Base-by-base conservation (phyloP, 2,888 invertebrate species). In the Apeira syringaria region DNA sequence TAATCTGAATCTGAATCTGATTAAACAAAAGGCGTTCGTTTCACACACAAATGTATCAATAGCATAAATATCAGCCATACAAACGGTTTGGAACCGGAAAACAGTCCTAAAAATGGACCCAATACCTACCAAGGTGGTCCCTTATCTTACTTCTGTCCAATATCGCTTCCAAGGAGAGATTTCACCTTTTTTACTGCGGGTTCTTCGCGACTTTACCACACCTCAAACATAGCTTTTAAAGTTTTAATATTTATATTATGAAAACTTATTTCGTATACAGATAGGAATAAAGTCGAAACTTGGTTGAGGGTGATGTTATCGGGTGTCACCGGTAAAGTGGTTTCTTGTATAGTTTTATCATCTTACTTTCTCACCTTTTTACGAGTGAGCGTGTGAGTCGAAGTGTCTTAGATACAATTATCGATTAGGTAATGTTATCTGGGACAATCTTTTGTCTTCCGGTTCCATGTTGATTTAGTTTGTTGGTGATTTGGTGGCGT, bases 361-460 rank as follows among this genome's bases (percentile, higher is more conserved):
- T 74, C 70, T 76, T 82, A 81, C 86, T 89, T 87, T 88, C 88
- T 86, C 88, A 89, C 86, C 82, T 88, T 87, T 88, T 89, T 88
- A 89, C 86, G 85, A 82, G 64, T 68, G 74, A 74, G 79, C 83
- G 86, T 84, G 88, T 80, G 86, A 82, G 74, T 78, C 73, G 76
- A 79, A 83, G 84, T 87, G 86, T 86, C 87, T 75, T 75, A 85
- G 88, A 87, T 88, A 88, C 83, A 82, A 88, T 87, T 89, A 89
- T 89, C 88, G 89, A 89, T 89, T 88, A 87, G 81, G 85, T 84
- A 80, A 85, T 80, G 77, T 84, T 89, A 89, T 89, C 89, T 62
- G 63, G 64, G 31, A 31, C 80, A 74, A 89, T 89, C 89, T 88
- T 69, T 75, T 78, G 86, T 89, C 86, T 89, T 89, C 89, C 89